A percentile compares a stretch with the other conserved stretches of the same genome.
These are phyloP conservation scores for Willowsia nigromaculata DNA, from an alignment of 2,888 invertebrate species.

Conservation along the genomic window DNA sequence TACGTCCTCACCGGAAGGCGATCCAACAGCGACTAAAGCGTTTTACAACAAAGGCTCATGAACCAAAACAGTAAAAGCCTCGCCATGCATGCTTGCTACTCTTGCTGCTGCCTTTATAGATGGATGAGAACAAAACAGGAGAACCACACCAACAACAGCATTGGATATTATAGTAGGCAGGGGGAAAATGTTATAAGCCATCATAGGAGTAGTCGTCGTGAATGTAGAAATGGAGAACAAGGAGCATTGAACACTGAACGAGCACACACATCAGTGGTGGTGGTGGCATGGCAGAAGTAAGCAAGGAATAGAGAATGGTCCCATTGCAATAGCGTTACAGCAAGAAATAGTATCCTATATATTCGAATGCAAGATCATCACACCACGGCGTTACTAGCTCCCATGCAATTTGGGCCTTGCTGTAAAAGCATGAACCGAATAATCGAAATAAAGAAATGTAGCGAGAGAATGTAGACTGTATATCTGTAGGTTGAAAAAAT, in stretches of 20 bases:
- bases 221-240: conserved; percentile 8
- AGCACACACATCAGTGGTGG: not conserved
- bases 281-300: not conserved
- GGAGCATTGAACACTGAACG: conserved; percentile 44
- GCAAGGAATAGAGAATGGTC: not conserved
- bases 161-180: not conserved
- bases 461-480: no score
- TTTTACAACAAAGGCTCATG: conserved; percentile 53
- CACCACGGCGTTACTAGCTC: not conserved
- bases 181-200: not conserved
- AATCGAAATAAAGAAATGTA: no score
- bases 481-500: no score
- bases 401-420: no score
- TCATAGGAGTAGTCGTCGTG: not conserved
- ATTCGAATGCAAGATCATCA: not conserved
- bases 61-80: conserved; percentile 33
- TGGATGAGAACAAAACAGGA: not conserved
- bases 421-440: no score
- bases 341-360: not conserved
- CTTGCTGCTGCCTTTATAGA: no score
- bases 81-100: no score
- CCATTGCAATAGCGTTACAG: not conserved
- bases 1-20: conserved; percentile 76
- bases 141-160: not conserved
- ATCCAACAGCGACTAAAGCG: conserved; percentile 71